Base-by-base conservation (phyloP, 2,888 invertebrate species). In the Autographa gamma region DNA sequence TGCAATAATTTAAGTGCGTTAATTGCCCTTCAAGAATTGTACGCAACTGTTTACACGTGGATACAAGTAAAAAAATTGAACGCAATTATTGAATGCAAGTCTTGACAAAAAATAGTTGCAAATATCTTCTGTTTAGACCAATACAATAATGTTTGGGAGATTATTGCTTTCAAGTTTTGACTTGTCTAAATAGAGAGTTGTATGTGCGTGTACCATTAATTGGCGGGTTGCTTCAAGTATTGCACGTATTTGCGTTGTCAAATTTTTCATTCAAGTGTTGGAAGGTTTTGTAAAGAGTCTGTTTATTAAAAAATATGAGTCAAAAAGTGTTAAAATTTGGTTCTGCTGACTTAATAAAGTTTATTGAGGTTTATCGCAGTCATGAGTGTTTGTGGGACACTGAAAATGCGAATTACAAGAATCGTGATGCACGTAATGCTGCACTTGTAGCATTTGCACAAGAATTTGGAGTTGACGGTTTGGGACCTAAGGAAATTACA, bases 381-480 rank as follows among this genome's bases (percentile, higher is more conserved):
- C 73, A 67, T 70, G 69, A 69, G 63, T 66, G 60, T 64, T 66
- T 69, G 62, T 60, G 54, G 66, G 60, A 60, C 52, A 67, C 67
- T 58, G 67, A 54, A 67, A 67, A 67, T 58, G 67, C 56, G 38
- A 65, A 70, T 67, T 77, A 73, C 60, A 75, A 77, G 54, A 73
- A 77, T 73, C 71, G 75, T 73, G 73, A 69, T 69, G 63, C 67
- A 56, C 71, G 71, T 66, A 63, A 65, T 74, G 60, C 69, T 60
- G 76, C 65, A 69, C 70, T 73, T 43, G 63, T 54, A 71, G 67
- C 61, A 65, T 77, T 75, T 75, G 74, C 60, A 64, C 38, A 77
- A 59, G 70, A 77, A 75, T 77, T 75, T 73, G 67, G 68, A 67
- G 70, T 77, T 66, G 64, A 76, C 38, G 72, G 66, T 60, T 79